Evolutionary conservation across 35 echinoderm and acorn worm species (phyloP).

Genomic region (Lytechinus variegatus): DNA sequence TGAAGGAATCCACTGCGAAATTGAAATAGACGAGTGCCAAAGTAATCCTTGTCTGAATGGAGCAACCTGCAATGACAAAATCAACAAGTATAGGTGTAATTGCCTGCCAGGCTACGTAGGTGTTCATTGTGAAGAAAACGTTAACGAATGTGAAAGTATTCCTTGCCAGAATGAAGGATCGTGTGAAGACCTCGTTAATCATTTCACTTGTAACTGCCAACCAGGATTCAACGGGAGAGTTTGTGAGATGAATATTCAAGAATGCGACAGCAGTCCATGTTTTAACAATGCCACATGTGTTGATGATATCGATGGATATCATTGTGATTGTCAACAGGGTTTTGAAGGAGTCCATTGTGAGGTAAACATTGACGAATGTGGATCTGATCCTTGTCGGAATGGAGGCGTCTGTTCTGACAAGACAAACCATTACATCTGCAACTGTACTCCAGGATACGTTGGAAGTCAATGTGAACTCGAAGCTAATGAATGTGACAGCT

Average conservation of each 20-base stretch:
- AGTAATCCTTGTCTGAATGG: constrained; percentile 66
- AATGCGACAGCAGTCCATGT: constrained; percentile 46
- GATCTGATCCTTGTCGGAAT: constrained; percentile 53
- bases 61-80: constrained; percentile 59
- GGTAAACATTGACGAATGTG: constrained; percentile 45
- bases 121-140: constrained; percentile 41
- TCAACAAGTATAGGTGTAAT: constrained; percentile 69
- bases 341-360: constrained; percentile 48
- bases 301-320: background rate
- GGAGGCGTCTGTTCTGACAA: constrained; percentile 45
- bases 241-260: constrained; percentile 45
- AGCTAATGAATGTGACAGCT: constrained; percentile 61
- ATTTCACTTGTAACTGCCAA: constrained; percentile 25
- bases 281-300: constrained; percentile 44
- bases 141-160: constrained; percentile 49
- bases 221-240: constrained; percentile 37
- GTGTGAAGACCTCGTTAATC: constrained; percentile 32
- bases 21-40: constrained; percentile 74
- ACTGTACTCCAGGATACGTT: constrained; percentile 52
- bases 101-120: constrained; percentile 42
- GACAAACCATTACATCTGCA: constrained; percentile 22
- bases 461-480: constrained; percentile 59
- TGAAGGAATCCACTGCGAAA: constrained; percentile 60
- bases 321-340: constrained; percentile 32
- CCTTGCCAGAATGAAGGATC: constrained; percentile 28